A percentile compares a stretch with the other conserved stretches of the same genome.
Conservation (phyloP, 2,113 vertebrate species). For the Oplegnathus fasciatus region DNA sequence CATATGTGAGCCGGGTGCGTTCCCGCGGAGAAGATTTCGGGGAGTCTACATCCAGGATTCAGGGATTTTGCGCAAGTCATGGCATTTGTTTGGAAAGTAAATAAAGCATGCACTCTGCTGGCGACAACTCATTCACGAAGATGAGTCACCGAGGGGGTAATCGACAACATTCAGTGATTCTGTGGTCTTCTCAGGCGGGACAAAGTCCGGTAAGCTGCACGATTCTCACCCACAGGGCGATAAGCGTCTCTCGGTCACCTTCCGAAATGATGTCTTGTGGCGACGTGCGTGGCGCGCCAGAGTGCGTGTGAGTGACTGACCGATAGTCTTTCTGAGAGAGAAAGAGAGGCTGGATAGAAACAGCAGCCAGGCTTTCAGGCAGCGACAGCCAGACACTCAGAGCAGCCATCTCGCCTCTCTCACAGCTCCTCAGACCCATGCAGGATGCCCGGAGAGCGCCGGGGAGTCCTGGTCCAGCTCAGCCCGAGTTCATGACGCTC, state of each 20-base stretch:
- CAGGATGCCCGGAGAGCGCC: constrained; percentile 82
- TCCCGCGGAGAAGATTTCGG: background rate
- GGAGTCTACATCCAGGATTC: constrained; percentile 17
- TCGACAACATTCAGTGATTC: constrained; percentile 9
- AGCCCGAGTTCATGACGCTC: constrained; percentile 85
- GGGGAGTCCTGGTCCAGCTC: constrained; percentile 81
- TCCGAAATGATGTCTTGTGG: constrained; percentile 69
- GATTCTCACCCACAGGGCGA: constrained; percentile 50
- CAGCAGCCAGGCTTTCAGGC: constrained; percentile 65
- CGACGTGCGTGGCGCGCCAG: constrained; percentile 62
- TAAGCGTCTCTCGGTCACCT: constrained; percentile 73
- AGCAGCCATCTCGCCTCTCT: constrained; percentile 47
- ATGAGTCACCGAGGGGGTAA: constrained; percentile 61
- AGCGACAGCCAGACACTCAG: constrained; percentile 53
- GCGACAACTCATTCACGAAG: constrained; percentile 58
- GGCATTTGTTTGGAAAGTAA: constrained; percentile 71
- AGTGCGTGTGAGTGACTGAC: constrained; percentile 71
- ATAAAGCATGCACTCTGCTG: constrained; percentile 46
- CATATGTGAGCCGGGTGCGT: background rate
- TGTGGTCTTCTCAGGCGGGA: constrained; percentile 38
- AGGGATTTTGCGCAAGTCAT: constrained; percentile 23
- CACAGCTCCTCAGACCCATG: constrained; percentile 76
- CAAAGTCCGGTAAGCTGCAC: constrained; percentile 49
- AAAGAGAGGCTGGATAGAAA: constrained; percentile 73
- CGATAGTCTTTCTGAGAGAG: constrained; percentile 47